Conservation (phyloP, 1,140 invertebrate genomes). For the Macrobrachium rosenbergii region DNA sequence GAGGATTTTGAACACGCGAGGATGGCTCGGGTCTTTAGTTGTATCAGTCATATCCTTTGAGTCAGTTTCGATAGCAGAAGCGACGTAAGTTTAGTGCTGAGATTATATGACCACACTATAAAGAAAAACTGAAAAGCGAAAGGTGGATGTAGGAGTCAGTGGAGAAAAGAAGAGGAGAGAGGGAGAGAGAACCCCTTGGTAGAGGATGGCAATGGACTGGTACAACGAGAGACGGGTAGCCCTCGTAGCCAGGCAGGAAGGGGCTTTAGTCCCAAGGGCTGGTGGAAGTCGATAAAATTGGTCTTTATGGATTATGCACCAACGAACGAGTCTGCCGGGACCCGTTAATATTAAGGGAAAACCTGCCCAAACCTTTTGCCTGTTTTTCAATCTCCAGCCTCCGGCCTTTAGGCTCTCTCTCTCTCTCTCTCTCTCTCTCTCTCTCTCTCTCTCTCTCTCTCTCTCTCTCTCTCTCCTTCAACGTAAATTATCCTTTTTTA, state of each 20-base stretch:
- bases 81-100: too few species aligned
- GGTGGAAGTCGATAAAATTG: slow-evolving; percentile 6
- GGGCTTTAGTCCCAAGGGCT: neutral
- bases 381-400: neutral
- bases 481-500: neutral
- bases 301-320: neutral
- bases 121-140: too few species aligned
- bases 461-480: neutral
- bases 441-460: neutral
- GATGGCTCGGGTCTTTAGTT: too few species aligned
- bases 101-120: too few species aligned
- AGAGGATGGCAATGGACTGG: too few species aligned
- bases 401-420: neutral
- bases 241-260: too few species aligned
- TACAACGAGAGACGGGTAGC: too few species aligned
- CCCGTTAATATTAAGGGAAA: slow-evolving; percentile 20
- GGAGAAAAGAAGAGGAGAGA: neutral
- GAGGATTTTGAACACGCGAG: too few species aligned
- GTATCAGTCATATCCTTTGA: too few species aligned
- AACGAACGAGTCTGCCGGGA: slow-evolving; percentile 13
- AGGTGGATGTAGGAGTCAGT: too few species aligned
- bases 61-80: too few species aligned
- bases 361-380: neutral
- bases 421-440: neutral
- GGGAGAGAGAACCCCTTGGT: neutral